A percentile compares a stretch with the other conserved stretches of the same genome.
Conservation (phyloP, 2,888 invertebrate species). For the Heteromurus nitidus region DNA sequence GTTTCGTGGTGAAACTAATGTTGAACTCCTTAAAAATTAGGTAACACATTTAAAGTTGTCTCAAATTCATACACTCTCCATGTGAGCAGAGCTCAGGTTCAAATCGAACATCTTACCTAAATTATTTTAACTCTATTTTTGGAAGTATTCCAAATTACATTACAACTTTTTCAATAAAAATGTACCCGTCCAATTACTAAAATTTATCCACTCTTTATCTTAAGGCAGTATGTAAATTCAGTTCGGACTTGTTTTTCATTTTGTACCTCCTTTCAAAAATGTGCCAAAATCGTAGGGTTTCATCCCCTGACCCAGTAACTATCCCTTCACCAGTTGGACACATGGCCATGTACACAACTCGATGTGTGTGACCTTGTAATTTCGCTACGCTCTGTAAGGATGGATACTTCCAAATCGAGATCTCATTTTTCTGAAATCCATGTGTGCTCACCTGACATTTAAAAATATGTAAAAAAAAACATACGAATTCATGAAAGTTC, state of each 20-base stretch:
- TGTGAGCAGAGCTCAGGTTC: no score
- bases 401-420: conserved; percentile 99
- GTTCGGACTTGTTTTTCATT: conserved; percentile 93
- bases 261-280: conserved; percentile 98
- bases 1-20: no score
- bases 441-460: conserved; percentile 85
- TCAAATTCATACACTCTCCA: no score
- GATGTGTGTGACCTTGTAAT: conserved; percentile 95
- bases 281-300: conserved; percentile 98
- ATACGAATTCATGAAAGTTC: no score
- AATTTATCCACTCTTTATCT: no score
- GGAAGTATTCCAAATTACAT: no score
- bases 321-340: conserved; percentile 99
- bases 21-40: no score
- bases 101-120: no score
- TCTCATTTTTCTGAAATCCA: conserved; percentile 99
- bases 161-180: no score
- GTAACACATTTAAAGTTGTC: no score
- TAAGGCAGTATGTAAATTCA: conserved; percentile 93
- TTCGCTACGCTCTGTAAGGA: conserved; percentile 97
- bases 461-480: conserved; percentile 16
- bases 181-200: no score
- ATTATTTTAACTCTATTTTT: no score
- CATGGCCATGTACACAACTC: conserved; percentile 96
- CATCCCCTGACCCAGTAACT: conserved; percentile 98